Base-by-base conservation (phyloP, 2,113 vertebrate genomes). In the Ardeotis arabs region DNA sequence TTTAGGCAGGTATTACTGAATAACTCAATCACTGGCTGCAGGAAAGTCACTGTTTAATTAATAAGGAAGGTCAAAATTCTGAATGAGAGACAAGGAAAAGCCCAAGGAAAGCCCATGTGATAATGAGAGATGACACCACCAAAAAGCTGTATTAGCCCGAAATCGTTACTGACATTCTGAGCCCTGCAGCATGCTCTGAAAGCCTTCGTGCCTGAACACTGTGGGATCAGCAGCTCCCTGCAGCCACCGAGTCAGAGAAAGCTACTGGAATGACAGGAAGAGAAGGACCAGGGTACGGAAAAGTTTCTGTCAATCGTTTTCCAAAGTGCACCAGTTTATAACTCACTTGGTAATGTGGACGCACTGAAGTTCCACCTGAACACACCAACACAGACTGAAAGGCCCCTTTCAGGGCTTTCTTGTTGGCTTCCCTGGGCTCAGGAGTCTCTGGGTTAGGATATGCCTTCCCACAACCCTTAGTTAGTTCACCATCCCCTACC, bases 41-140 rank as follows among this genome's bases (percentile, higher is more conserved):
- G 73, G 67, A 93, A 95, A 95, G 91, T 79, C 4, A 4, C 80
- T 94, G 83, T 93, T 96, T 95, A 97, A 97, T 97, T 97, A 97
- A 96, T 95, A 93, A 66, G 74, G 93, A 97, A 97, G 95, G 97
- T 97, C 97, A 97, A 96, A 96, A 96, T 96, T 94, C 70, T 94
- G 95, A 96, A 91, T 90, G 83, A 75, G 77, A 94, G 91, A 93
- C 96, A 97, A 95, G 91, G 70, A 96, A 96, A 88, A 96, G 95
- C 96, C 96, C 95, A 97, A 97, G 97, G 97, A 97, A 97, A 97
- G 73, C 39, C 93, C 76, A 21, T 87, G 87, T 91, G 55, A 86
- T 96, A 97, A 97, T 91, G 74, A 93, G 93, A 96, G 88, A 75
- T 91, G 97, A 97, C 97, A 96, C 78, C 87, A 96, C 85, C 80